Base-by-base conservation (phyloP, 2,113 vertebrate species). In the Electrona antarctica region DNA sequence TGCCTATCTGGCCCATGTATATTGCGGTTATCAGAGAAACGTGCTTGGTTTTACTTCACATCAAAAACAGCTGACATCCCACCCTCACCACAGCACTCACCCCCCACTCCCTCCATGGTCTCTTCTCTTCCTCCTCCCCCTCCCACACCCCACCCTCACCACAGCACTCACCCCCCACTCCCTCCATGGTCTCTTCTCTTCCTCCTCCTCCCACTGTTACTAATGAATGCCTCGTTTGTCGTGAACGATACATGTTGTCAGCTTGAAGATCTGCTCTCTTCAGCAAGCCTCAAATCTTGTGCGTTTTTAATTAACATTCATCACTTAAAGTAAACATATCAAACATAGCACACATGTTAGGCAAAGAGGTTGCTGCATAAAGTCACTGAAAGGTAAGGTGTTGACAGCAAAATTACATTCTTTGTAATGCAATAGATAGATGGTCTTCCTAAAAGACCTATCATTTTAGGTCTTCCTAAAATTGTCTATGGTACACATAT, bases 21-120 rank as follows among this genome's bases (percentile, higher is more conserved):
- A 58, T 67, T 71, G 47, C 86, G 33, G 3, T 21, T 21, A 21
- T 21, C 21, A 21, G 21, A 21, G 21, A 21, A 21, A 41, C 33
- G 70, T 78, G 69, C 74, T 47, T 87, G 78, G 90, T 84, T 83
- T 87, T 77, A 84, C 77, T 88, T 81, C 88, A 92, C 90, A 92
- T 94, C 93, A 94, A 91, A 92, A 92, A 89, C 93, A 94, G 92
- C 88, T 94, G 93, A 91, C 91, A 89, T 10, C 69, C 71, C 49
- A 59, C 68, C 65, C 79, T 2, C 62, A 49, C 50, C 14, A 10
- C 67, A 50, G 55, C 29, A 33, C 29, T 33, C 29, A 33, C 21
- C 33, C 33, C 33, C 33, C 33, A 1, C 33, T 41, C 7, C 28
- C 69, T 54, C 7, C 21, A 21, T 21, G 21, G 21, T 21, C 21